Conservation (phyloP, 1,140 invertebrate species). For the Drosophila pandora region DNA sequence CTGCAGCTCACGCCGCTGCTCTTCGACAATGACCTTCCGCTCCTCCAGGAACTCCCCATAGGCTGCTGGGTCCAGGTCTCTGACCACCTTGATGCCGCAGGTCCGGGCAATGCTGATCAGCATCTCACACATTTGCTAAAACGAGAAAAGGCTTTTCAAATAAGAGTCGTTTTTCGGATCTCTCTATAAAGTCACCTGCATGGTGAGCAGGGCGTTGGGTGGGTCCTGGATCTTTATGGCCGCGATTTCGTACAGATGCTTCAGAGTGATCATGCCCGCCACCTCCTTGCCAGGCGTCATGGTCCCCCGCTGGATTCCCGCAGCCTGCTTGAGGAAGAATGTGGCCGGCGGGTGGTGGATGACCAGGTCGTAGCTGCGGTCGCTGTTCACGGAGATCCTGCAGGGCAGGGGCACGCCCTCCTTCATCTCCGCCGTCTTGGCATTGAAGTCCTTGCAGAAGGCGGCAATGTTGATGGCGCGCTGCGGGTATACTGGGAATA, state of each 20-base stretch:
- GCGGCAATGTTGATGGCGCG: constrained; percentile 97
- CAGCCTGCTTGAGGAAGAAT: constrained; percentile 97
- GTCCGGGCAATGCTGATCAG: constrained; percentile 90
- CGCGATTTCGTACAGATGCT: constrained; percentile 99
- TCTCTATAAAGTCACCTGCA: constrained; percentile 60
- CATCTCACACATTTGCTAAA: constrained; percentile 92
- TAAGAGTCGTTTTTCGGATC: not conserved
- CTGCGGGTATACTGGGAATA: constrained; percentile 84
- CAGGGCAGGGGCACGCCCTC: constrained; percentile 95
- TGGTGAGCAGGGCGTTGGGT: constrained; percentile 86
- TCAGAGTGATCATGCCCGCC: constrained; percentile 95
- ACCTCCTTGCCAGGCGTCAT: constrained; percentile 92
- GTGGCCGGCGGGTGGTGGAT: constrained; percentile 94
- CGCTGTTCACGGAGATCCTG: constrained; percentile 92
- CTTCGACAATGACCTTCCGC: constrained; percentile 88
- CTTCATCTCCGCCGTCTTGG: constrained; percentile 95
- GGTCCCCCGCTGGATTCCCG: constrained; percentile 93
- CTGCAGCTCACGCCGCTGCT: constrained; percentile 91
- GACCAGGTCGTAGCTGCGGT: constrained; percentile 92
- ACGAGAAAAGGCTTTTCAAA: not conserved
- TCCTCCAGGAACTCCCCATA: constrained; percentile 93
- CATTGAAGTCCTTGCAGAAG: constrained; percentile 99
- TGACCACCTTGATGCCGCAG: constrained; percentile 94
- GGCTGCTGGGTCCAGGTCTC: constrained; percentile 91
- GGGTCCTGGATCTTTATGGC: constrained; percentile 96